Evolutionary conservation across 2,888 invertebrate species (phyloP), one percentile per base, ranked within the genome.

Genomic region (Odiellus spinosus): DNA sequence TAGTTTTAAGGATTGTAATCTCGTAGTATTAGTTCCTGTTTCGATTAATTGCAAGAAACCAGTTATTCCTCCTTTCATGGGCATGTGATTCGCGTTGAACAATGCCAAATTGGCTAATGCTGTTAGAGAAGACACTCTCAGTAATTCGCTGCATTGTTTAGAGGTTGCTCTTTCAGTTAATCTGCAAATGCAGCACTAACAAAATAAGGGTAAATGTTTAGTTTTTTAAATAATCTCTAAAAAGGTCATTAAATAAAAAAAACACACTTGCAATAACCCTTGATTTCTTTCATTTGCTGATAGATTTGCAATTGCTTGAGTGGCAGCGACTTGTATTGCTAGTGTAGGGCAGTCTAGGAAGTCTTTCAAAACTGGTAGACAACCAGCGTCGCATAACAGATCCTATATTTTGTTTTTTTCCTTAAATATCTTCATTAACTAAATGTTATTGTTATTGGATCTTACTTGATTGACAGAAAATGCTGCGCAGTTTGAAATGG

Each of bases 21-120:
- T 66, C 17, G 71, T 60, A 15, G 64, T 63, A 5, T 62, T 58
- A 43, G 62, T 63, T 12, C 60, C 63, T 40, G 59, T 60, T 53
- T 71, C 70, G 32, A 73, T 61, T 17, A 71, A 59, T 18, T 62
- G 59, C 17, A 53, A 33, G 2, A 51, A 18, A 19, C 40, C 46
- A 34, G 46, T 43, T 10, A 54, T 42, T 39, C 45, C 40, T n/a
- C 45, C 48, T 5, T 51, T 35, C 17, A 53, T 49, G 19, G 42
- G 38, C 15, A 41, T 47, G 15, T 51, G 51, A 38, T 49, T 50
- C 34, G 38, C 40, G 32, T 51, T 40, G 17, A 48, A 46, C 14
- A 69, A 65, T 12, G 73, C 71, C 50, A 73, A 64, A 59, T 74
- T 74, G 20, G 70, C 71, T 36, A 74, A 60, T 3, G 72, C 71